Evolutionary conservation across 2,888 invertebrate species (phyloP).

Genomic region (Drosophila aldrichi): DNA sequence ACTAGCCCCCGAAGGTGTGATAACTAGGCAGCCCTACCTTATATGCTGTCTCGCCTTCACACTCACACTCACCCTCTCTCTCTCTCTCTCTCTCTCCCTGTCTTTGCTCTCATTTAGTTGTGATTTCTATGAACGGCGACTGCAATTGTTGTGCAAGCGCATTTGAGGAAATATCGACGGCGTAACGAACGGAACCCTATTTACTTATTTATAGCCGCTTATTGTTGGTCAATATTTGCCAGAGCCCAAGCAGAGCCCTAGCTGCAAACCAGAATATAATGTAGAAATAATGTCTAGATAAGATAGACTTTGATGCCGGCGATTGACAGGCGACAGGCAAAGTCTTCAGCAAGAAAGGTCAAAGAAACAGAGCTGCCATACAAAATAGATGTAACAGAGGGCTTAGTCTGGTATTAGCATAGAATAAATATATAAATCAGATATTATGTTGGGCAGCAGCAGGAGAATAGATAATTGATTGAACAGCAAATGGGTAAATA

Average conservation of each 20-base stretch:
- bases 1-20: constrained; percentile 25
- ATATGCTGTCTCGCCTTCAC: not conserved
- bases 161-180: constrained; percentile 28
- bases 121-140: constrained; percentile 46
- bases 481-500: constrained; percentile 1
- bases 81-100: too few species aligned
- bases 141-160: constrained; percentile 56
- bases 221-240: constrained; percentile 46
- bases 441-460: not conserved
- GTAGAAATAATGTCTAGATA: constrained; percentile 57
- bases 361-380: constrained; percentile 1
- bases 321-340: constrained; percentile 14
- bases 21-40: not conserved
- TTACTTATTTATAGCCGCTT: constrained; percentile 32
- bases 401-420: not conserved
- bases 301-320: constrained; percentile 12
- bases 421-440: not conserved
- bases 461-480: not conserved
- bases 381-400: not conserved
- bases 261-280: constrained; percentile 54
- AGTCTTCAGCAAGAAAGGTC: not conserved
- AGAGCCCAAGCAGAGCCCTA: constrained; percentile 1
- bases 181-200: constrained; percentile 28
- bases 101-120: constrained; percentile 11
- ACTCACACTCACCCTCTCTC: not conserved